Evolutionary conservation across 2,113 vertebrate genomes (phyloP), one percentile per base, ranked within the genome.

Genomic region (Marmota flaviventris): DNA sequence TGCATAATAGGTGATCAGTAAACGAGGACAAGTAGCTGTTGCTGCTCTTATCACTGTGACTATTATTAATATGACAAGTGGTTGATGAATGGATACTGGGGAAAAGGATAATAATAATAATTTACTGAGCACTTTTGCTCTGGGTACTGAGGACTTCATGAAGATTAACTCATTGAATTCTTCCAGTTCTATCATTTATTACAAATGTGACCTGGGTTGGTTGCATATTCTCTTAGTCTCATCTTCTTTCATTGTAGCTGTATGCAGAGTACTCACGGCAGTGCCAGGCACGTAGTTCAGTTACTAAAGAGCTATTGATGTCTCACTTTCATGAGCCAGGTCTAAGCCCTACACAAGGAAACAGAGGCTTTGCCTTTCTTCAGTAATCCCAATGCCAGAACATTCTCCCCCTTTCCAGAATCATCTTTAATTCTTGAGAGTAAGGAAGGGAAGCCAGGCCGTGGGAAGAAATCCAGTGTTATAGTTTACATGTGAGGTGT

Each of bases 181-280:
- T 89, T 34, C 1, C 29, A 72, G 10, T 18, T 86, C 79, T 63
- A 1, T 34, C n/a, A 9, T 73, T 63, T 72, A 24, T 53, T 58
- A 0, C 12, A 0, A 17, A 10, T 84, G 51, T 73, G 70, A 58
- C 32, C 53, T 94, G 63, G 37, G 14, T n/a, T 91, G 69, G 14
- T 72, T 65, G 2, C 39, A 4, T 72, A 34, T 39, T 42, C 22
- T 77, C n/a, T 85, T 14, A 2, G 18, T 29, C 72, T 88, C 27
- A 85, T 10, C 32, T 5, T 37, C 51, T 81, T 61, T 61, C 61
- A 27, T 27, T 63, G 24, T 63, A 25, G 58, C 48, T 34, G 18
- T 22, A 4, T 2, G 0, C 4, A 0, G 29, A 58, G 11, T 42
- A 58, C 25, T 17, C 4, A 65, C 13, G 53, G n/a, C n/a, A 24